phyloP scores from a whole-genome alignment of 2,797 vertebrate genomes.

The Notamacropus eugenii region DNA sequence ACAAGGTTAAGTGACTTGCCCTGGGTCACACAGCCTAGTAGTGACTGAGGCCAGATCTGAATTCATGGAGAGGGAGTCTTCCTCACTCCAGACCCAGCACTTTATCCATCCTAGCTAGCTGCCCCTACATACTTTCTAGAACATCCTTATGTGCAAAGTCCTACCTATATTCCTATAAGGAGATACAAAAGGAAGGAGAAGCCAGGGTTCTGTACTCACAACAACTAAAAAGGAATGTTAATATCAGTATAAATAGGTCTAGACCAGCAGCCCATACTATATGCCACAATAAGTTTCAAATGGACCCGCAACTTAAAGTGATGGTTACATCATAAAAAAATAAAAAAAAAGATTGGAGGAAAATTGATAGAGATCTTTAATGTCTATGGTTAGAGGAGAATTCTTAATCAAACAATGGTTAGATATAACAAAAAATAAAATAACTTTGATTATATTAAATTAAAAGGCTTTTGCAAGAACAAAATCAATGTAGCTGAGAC shows the following conservation, averaged over 20 bases:
- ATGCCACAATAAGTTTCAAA: neutral
- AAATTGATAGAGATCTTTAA: neutral
- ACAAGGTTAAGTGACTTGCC: neutral
- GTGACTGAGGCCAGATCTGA: neutral
- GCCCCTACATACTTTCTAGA: neutral
- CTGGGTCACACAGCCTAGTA: neutral
- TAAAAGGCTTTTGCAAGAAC: neutral
- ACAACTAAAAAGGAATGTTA: neutral
- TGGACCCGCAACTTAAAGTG: neutral
- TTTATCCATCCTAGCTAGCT: neutral
- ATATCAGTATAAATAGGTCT: neutral
- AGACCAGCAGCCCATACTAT: neutral
- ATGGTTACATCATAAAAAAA: neutral
- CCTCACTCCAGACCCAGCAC: neutral
- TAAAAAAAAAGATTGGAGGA: neutral
- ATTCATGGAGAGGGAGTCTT: neutral
- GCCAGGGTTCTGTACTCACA: neutral
- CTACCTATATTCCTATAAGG: neutral
- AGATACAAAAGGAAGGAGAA: neutral
- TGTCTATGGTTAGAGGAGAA: neutral
- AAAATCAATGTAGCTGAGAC: neutral
- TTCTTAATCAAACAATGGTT: neutral
- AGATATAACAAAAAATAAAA: neutral
- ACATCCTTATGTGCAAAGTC: neutral
- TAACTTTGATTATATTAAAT: neutral